Evolutionary conservation across 2,113 vertebrate genomes (phyloP).

Genomic region (Hirundichthys speculiger): DNA sequence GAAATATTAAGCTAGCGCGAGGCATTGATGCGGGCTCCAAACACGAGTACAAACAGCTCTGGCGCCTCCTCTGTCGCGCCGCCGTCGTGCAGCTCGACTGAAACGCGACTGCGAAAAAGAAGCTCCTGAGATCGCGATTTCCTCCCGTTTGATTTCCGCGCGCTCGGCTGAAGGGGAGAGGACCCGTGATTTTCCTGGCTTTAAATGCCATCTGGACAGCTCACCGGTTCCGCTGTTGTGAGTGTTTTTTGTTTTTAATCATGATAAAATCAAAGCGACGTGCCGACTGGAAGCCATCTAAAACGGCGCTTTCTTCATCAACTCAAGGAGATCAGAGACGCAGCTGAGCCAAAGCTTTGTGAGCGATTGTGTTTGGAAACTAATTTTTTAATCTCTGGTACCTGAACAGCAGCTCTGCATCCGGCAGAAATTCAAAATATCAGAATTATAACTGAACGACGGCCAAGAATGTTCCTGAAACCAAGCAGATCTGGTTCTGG

Average conservation of each 20-base stretch:
- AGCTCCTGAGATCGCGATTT: slow-evolving; percentile 18
- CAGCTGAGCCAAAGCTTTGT: not conserved
- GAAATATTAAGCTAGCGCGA: slow-evolving; percentile 46
- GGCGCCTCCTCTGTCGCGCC: not conserved
- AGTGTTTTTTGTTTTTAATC: slow-evolving; percentile 38
- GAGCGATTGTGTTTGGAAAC: too few species aligned
- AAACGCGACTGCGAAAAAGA: slow-evolving; percentile 37
- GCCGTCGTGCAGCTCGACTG: slow-evolving; percentile 12
- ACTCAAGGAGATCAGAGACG: not conserved
- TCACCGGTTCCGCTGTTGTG: slow-evolving; percentile 16
- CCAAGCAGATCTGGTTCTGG: too few species aligned
- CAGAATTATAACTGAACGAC: too few species aligned
- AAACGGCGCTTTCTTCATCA: too few species aligned
- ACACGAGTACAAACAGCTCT: too few species aligned
- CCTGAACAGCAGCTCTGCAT: too few species aligned
- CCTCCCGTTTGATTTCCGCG: slow-evolving; percentile 9
- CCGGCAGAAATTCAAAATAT: too few species aligned
- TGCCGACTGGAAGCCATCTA: too few species aligned
- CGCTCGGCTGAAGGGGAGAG: slow-evolving; percentile 28
- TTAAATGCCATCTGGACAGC: slow-evolving; percentile 16
- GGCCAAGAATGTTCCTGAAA: too few species aligned
- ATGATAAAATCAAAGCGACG: slow-evolving; percentile 21
- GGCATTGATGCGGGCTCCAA: slow-evolving; percentile 48
- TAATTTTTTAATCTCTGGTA: too few species aligned
- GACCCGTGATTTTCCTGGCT: slow-evolving; percentile 18